Base-by-base conservation (phyloP, 1,140 invertebrate species). In the Leptinotarsa texana region DNA sequence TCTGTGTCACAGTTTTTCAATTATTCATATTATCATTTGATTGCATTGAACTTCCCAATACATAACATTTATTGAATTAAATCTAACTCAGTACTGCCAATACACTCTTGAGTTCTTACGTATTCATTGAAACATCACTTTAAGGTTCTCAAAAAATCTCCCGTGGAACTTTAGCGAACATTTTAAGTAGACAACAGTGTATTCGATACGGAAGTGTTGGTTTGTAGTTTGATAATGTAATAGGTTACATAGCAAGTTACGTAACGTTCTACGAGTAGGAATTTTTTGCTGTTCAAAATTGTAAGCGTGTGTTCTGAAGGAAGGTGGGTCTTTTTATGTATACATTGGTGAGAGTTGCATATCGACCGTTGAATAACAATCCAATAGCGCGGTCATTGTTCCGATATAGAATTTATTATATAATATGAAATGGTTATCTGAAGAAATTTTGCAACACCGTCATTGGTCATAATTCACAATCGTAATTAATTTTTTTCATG, bases 301-400 rank as follows among this genome's bases (percentile, higher is more conserved):
- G 51, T 57, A 17, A 57, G 17, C 51, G 51, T 57, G n/a, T 57
- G 51, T 57, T 57, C 51, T 18, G n/a, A 17, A 57, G 51, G 51
- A 57, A 57, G 51, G 51, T 57, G 51, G 51, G 51, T 57, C 51
- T 57, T 57, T 57, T 57, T 57, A 57, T 57, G n/a, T 57, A 57
- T 57, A 57, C 51, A 57, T 57, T 57, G n/a, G 51, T 57, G 51
- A 57, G 51, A 57, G 51, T 57, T 57, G 51, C 51, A 57, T 57
- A 57, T 57, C 51, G 51, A 57, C 13, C 6, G 51, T 57, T 57
- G 51, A 57, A 57, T 57, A 57, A 57, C n/a, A 57, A 57, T 17
- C 51, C 51, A 57, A 57, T 57, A 57, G 51, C 51, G 51, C 51
- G 51, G 51, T 57, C 51, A 57, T 57, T 57, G 51, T 57, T 57